Percentiles rank a stretch among this genome's conserved stretches.
Conservation (phyloP, 2,888 invertebrate genomes). For the Sycophila texana region DNA sequence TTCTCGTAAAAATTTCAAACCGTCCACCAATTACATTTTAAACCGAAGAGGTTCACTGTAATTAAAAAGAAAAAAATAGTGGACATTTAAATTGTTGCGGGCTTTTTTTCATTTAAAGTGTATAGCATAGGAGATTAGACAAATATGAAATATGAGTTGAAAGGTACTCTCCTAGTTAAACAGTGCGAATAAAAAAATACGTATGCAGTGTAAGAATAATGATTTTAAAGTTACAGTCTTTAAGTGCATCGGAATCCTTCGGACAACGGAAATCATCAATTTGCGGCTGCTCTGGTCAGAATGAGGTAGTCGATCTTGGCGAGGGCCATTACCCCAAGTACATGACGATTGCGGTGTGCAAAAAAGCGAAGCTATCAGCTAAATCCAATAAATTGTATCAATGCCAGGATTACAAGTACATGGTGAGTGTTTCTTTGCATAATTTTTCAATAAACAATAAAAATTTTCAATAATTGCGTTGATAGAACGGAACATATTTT, state of each 20-base stretch:
- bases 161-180: too few relatives aligned
- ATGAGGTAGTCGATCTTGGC: constrained; percentile 64
- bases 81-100: too few relatives aligned
- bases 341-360: constrained; percentile 62
- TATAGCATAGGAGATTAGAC: too few relatives aligned
- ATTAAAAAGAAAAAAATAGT: too few relatives aligned
- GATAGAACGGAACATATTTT: background rate
- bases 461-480: background rate
- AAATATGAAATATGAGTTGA: too few relatives aligned
- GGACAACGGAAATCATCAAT: constrained; percentile 52
- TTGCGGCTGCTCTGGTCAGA: constrained; percentile 64
- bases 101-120: too few relatives aligned
- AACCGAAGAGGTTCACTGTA: too few relatives aligned
- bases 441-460: background rate
- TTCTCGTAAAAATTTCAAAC: too few relatives aligned
- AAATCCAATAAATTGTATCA: constrained; percentile 62
- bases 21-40: too few relatives aligned
- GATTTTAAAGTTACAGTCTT: constrained; percentile 16
- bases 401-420: constrained; percentile 63
- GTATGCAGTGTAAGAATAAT: too few relatives aligned
- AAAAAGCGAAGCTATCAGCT: constrained; percentile 42
- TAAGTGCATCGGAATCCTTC: constrained; percentile 1
- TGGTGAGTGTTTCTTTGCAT: constrained; percentile 56
- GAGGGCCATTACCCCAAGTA: constrained; percentile 66
- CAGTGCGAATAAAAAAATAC: too few relatives aligned